Conservation (phyloP, 2,113 vertebrate species). For the Bettongia penicillata region DNA sequence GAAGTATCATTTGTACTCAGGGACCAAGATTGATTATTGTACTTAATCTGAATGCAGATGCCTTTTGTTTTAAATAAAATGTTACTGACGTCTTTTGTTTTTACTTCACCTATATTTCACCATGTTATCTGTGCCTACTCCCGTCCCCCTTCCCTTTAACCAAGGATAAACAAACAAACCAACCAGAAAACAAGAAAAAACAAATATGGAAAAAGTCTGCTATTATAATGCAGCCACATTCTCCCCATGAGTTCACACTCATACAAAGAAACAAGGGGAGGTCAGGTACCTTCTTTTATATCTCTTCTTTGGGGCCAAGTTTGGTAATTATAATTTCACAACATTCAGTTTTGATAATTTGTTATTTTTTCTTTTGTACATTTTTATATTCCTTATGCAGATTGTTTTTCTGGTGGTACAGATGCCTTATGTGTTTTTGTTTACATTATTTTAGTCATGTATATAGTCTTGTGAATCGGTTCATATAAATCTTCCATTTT, state of each 20-base stretch:
- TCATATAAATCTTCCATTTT: no score
- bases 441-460: no score
- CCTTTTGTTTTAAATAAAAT: neutral
- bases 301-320: neutral
- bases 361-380: no score
- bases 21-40: neutral
- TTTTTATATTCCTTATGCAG: no score
- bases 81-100: neutral
- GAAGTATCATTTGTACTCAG: neutral
- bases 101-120: neutral
- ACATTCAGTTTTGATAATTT: neutral
- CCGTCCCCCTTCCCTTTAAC: neutral
- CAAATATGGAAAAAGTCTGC: neutral
- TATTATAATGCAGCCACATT: neutral
- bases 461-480: no score
- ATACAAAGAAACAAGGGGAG: neutral
- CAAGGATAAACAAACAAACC: neutral
- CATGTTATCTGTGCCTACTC: neutral
- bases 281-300: neutral
- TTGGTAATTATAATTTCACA: neutral
- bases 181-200: no score
- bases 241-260: neutral
- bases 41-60: neutral
- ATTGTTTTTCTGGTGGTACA: no score
- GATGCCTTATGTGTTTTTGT: no score